Percentiles rank a stretch among this genome's conserved stretches.
Conservation (phyloP, 2,113 vertebrate genomes). For the Upupa epops region DNA sequence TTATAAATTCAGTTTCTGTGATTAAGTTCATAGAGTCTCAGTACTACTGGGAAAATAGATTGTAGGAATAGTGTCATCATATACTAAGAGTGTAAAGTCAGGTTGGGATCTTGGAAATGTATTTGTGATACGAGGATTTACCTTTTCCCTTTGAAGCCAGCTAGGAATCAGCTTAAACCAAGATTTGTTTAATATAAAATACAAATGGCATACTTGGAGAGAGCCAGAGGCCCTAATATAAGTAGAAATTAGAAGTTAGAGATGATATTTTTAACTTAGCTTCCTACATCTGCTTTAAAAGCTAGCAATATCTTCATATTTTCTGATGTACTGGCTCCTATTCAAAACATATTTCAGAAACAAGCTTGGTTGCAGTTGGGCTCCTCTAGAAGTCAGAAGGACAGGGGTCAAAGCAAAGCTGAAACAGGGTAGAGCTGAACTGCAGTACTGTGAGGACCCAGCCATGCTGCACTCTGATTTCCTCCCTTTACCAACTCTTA, state of each 20-base stretch:
- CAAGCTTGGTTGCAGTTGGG: not conserved
- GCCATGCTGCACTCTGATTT: not conserved
- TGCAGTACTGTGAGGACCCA: not conserved
- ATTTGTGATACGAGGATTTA: not conserved
- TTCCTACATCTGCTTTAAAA: not conserved
- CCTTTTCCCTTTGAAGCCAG: not conserved
- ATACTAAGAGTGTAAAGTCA: not conserved
- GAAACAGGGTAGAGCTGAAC: not conserved
- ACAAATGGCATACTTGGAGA: not conserved
- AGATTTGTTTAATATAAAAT: not conserved
- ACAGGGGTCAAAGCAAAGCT: not conserved
- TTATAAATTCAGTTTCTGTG: not conserved
- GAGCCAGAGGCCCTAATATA: not conserved
- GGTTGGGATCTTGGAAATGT: not conserved
- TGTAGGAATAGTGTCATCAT: not conserved
- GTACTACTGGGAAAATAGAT: not conserved
- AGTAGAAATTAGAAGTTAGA: not conserved
- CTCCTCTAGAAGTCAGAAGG: not conserved
- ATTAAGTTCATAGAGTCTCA: not conserved
- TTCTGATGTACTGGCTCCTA: not conserved
- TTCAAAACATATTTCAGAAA: not conserved
- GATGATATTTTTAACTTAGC: not conserved
- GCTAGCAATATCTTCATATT: not conserved
- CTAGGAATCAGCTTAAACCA: not conserved
- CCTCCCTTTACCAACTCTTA: not conserved